These are phyloP conservation scores for Rhinolophus sinicus DNA, from an alignment of 2,113 vertebrate species.

Conservation along the genomic window DNA sequence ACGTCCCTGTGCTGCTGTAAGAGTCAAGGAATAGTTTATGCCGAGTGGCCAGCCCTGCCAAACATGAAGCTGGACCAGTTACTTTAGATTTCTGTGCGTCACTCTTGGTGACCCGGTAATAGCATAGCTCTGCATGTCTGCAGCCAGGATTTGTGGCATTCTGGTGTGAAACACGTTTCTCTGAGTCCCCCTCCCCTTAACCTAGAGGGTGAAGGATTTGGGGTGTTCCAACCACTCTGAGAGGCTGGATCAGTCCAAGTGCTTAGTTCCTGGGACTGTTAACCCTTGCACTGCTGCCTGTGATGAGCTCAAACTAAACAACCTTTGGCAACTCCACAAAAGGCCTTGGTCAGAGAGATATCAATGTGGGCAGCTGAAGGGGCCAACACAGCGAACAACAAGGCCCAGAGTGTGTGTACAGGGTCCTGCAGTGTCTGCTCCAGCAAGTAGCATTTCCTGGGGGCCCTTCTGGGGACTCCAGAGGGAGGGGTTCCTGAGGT, in stretches of 20 bases:
- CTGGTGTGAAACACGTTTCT: not conserved
- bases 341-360: not conserved
- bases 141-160: not conserved
- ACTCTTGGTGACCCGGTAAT: not conserved
- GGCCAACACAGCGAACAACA: not conserved
- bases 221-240: not conserved
- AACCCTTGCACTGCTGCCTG: too few relatives aligned
- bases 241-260: not conserved
- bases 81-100: too few relatives aligned
- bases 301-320: not conserved
- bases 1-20: rapidly evolving
- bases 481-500: not conserved
- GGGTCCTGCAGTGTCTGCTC: not conserved
- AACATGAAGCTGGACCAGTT: rapidly evolving
- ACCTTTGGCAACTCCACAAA: not conserved
- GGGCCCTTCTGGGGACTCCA: too few relatives aligned
- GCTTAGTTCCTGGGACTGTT: not conserved
- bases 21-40: not conserved
- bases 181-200: too few relatives aligned
- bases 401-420: not conserved
- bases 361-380: not conserved
- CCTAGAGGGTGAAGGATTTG: not conserved
- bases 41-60: rapidly evolving
- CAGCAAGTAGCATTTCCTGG: not conserved
- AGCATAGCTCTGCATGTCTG: not conserved